These are phyloP conservation scores for Cephus runcator DNA, from an alignment of 2,888 invertebrate species.

Conservation along the genomic window DNA sequence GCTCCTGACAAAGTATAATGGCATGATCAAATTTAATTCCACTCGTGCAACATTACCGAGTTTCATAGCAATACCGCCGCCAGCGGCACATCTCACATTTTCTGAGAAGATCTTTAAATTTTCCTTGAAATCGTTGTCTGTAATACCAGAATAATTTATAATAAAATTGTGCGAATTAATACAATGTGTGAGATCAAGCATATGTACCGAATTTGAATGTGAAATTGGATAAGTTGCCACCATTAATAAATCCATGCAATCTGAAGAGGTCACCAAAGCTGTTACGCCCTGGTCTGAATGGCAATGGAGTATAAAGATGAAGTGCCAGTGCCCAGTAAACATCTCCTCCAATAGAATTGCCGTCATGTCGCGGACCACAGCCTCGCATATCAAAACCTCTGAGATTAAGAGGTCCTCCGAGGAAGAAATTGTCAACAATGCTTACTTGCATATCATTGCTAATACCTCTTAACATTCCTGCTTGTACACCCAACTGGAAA, in stretches of 20 bases:
- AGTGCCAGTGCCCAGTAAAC: conserved; percentile 88
- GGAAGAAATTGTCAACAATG: conserved; percentile 81
- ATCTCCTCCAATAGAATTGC: conserved; percentile 79
- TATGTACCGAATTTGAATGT: conserved; percentile 66
- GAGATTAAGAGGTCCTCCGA: conserved; percentile 90
- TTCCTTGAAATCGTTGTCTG: conserved; percentile 64
- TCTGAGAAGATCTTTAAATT: conserved; percentile 65
- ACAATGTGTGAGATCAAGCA: conserved; percentile 1
- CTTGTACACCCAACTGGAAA: conserved; percentile 76
- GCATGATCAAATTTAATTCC: conserved; percentile 94
- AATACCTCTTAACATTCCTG: conserved; percentile 75
- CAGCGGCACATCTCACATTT: conserved; percentile 78
- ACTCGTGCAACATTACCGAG: conserved; percentile 88
- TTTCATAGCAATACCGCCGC: conserved; percentile 85
- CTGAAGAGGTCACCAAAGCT: conserved; percentile 87
- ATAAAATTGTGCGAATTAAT: background rate
- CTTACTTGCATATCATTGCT: conserved; percentile 71
- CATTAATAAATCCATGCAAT: conserved; percentile 89
- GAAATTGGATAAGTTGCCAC: conserved; percentile 80
- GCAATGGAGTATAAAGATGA: conserved; percentile 91
- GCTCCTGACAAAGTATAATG: conserved; percentile 73
- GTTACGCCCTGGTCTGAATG: conserved; percentile 82
- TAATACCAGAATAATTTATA: conserved; percentile 27
- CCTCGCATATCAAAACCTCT: conserved; percentile 90
- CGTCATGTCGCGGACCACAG: conserved; percentile 86